Evolutionary conservation across 1,140 invertebrate genomes (phyloP).

Genomic region (Adelges cooleyi): DNA sequence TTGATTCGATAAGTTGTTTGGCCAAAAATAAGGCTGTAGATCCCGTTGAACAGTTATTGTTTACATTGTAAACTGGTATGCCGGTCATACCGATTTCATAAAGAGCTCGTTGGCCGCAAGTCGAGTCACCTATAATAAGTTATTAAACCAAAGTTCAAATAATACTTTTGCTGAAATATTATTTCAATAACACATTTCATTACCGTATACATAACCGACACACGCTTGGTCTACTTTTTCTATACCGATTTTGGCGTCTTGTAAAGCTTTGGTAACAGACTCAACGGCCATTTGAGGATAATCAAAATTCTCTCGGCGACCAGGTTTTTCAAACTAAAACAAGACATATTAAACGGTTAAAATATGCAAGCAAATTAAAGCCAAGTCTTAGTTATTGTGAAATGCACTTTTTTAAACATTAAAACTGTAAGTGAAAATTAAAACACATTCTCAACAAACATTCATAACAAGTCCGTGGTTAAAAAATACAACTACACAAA

Average conservation of each 20-base stretch:
- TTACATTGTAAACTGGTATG: slow-evolving; percentile 96
- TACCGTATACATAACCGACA: slow-evolving; percentile 89
- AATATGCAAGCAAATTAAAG: not conserved
- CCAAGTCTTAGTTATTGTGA: not conserved
- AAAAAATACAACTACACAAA: too few species aligned
- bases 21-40: slow-evolving; percentile 81
- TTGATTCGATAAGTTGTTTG: slow-evolving; percentile 80
- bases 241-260: slow-evolving; percentile 75
- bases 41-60: slow-evolving; percentile 96
- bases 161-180: too few species aligned
- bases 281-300: slow-evolving; percentile 93
- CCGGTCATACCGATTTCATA: slow-evolving; percentile 94
- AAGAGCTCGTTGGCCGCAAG: slow-evolving; percentile 84
- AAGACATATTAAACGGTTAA: too few species aligned
- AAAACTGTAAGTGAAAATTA: too few species aligned
- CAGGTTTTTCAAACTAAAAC: slow-evolving; percentile 75
- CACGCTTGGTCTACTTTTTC: slow-evolving; percentile 73
- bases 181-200: slow-evolving; percentile 13
- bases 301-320: slow-evolving; percentile 62
- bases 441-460: too few species aligned
- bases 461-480: too few species aligned
- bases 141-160: too few species aligned
- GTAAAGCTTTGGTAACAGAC: slow-evolving; percentile 75
- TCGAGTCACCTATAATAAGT: slow-evolving; percentile 64
- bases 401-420: not conserved